Evolutionary conservation across 2,888 invertebrate species (phyloP).

Genomic region (Apamea epomidion): DNA sequence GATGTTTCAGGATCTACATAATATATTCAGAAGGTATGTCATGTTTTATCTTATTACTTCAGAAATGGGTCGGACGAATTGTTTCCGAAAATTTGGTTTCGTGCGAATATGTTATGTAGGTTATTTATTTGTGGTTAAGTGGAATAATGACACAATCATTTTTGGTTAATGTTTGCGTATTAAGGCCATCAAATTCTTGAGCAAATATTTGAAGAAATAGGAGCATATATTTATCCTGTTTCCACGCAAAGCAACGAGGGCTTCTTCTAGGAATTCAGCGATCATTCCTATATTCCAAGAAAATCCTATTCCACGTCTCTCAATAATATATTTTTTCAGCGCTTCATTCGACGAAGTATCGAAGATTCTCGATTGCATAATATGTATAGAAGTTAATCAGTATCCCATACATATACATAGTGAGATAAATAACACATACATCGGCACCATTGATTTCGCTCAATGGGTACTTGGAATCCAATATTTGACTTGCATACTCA

Average conservation of each 20-base stretch:
- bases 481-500: slow-evolving; percentile 37
- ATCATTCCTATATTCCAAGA: slow-evolving; percentile 27
- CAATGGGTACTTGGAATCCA: slow-evolving; percentile 31
- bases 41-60: slow-evolving; percentile 22
- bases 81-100: slow-evolving; percentile 20
- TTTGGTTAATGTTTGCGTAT: neutral
- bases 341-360: slow-evolving; percentile 34
- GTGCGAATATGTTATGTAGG: slow-evolving; percentile 10
- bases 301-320: slow-evolving; percentile 18
- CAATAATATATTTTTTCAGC: slow-evolving; percentile 30
- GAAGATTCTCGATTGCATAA: slow-evolving; percentile 32
- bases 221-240: neutral
- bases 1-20: slow-evolving; percentile 51
- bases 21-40: slow-evolving; percentile 56
- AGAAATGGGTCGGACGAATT: slow-evolving; percentile 41
- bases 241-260: neutral
- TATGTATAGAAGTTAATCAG: slow-evolving; percentile 32
- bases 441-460: slow-evolving; percentile 50
- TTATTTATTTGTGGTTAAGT: slow-evolving; percentile 21
- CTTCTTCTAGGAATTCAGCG: neutral
- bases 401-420: slow-evolving; percentile 21
- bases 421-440: slow-evolving; percentile 45
- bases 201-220: neutral
- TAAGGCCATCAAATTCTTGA: neutral
- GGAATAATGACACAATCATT: neutral